These are phyloP conservation scores for Silurus aristotelis DNA, from an alignment of 2,797 vertebrate species.

Conservation along the genomic window DNA sequence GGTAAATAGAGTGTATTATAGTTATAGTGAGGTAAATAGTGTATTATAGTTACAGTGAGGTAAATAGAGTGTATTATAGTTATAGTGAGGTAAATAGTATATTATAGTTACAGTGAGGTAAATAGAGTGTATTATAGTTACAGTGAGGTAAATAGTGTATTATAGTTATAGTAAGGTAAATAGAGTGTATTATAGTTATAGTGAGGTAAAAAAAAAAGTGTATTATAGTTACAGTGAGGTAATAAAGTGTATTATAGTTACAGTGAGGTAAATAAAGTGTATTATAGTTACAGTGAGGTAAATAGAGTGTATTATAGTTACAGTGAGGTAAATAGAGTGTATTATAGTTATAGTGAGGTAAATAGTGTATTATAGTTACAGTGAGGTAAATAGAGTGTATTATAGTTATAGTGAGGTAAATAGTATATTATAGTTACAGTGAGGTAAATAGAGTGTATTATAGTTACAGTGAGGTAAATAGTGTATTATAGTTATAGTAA, in stretches of 20 bases:
- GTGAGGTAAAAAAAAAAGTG: neutral
- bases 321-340: neutral
- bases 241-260: neutral
- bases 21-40: too few species aligned
- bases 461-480: too few species aligned
- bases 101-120: neutral
- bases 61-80: too few species aligned
- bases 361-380: neutral
- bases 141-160: neutral
- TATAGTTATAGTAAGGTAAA: neutral
- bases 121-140: neutral
- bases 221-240: too few species aligned
- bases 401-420: too few species aligned
- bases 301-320: neutral
- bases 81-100: too few species aligned
- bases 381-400: too few species aligned
- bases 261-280: neutral
- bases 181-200: neutral
- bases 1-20: too few species aligned
- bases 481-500: too few species aligned
- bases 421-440: neutral
- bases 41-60: neutral
- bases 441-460: too few species aligned
- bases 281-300: neutral
- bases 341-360: neutral